Evolutionary conservation across 2,888 invertebrate genomes (phyloP), one percentile per base, ranked within the genome.

Genomic region (Drosophila subquinaria): DNA sequence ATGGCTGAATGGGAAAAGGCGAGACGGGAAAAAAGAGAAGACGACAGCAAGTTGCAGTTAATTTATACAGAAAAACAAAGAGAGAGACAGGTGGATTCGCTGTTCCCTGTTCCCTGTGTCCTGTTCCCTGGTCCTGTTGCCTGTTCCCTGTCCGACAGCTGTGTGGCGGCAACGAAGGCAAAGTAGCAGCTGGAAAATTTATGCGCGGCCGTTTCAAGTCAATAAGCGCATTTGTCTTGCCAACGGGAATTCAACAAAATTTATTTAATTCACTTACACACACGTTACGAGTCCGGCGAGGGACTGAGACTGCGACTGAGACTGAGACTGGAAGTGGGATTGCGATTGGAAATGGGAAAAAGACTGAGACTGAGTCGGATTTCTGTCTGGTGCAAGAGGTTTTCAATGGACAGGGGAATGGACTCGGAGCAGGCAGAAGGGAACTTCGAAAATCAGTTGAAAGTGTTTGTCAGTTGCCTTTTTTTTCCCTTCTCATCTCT

Each of bases 191-290:
- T 70, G 73, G 33, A 47, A 75, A 86, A 88, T 88, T 86, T 85
- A 88, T 88, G 83, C 83, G 72, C 85, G 72, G 71, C 76, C 83
- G 68, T 76, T 88, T 87, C 72, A 79, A 89, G 90, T 90, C 90
- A 89, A 89, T 89, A 90, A 86, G 90, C 81, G 81, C 87, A 88
- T 88, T 88, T 89, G 77, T 84, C 85, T 89, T 89, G 65, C 64
- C 69, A 74, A 55, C 71, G 61, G 72, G 65, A 66, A 68, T 65
- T 72, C 67, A 65, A 50, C 50, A 64, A 63, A 74, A 81, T 82
- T 76, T 81, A 82, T 79, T 82, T 79, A 77, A 83, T 83, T 81
- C 77, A 81, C 83, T 81, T 73, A 69, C 66, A 75, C 73, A 79
- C 69, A 69, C 71, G 61, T 42, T 55, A 52, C 38, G 15, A 17